Percentiles rank a stretch among this genome's conserved stretches.
Conservation (phyloP, 2,888 invertebrate genomes). For the Salpingus planirostris region DNA sequence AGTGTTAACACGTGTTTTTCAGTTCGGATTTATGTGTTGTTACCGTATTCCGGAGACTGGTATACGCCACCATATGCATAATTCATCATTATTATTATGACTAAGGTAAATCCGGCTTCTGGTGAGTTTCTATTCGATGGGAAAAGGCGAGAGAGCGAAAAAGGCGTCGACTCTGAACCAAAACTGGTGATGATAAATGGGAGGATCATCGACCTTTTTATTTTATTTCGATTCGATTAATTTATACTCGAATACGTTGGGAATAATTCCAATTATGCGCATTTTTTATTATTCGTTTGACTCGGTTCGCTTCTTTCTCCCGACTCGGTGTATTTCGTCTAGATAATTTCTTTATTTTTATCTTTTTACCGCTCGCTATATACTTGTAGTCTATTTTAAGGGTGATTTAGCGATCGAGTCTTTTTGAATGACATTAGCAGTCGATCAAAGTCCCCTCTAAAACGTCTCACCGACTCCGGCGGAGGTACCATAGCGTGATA, state of each 20-base stretch:
- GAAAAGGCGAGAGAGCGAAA: no score
- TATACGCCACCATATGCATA: constrained; percentile 25
- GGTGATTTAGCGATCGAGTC: constrained; percentile 32
- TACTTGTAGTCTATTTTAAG: constrained; percentile 32
- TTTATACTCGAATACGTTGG: background rate
- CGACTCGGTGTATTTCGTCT: no score
- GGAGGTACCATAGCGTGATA: no score
- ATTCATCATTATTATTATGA: constrained; percentile 29
- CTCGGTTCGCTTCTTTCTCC: no score
- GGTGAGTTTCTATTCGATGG: constrained; percentile 11
- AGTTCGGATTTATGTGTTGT: constrained; percentile 19
- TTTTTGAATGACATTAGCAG: constrained; percentile 25
- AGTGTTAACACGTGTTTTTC: constrained; percentile 23
- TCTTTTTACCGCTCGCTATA: no score
- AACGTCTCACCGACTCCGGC: no score
- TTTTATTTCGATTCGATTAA: constrained; percentile 2
- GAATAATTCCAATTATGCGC: background rate
- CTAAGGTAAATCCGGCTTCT: constrained; percentile 27
- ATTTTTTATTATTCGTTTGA: constrained; percentile 22
- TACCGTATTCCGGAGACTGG: no score
- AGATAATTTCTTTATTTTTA: no score
- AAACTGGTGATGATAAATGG: constrained; percentile 6
- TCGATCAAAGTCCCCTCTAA: constrained; percentile 24
- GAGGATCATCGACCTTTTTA: constrained; percentile 8
- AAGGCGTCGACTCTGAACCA: constrained; percentile 10